Evolutionary conservation across 2,113 vertebrate species (phyloP), one percentile per base, ranked within the genome.

Genomic region (Oreocharis arfaki): DNA sequence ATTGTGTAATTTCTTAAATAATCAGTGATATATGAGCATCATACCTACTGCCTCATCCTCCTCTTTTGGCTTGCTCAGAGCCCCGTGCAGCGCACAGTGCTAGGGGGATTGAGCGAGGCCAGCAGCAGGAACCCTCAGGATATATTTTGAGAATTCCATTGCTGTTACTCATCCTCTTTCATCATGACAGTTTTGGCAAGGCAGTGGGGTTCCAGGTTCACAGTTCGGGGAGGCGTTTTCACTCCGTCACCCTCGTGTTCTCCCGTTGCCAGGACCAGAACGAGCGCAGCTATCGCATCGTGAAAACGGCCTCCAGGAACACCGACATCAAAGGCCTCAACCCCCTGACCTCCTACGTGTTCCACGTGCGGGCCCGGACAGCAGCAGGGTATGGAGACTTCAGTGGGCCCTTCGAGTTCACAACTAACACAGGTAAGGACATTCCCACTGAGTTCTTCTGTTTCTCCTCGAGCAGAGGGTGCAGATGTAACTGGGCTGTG

Each of bases 311-410:
- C 7, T 98, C 98, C 37, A 98, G 99, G 70, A 99, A 98, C 69
- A 98, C 99, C 0, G 99, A 99, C 95, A 99, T 99, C 97, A 99
- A 99, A 91, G 99, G 99, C 44, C 97, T 99, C 96, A 99, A 99
- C 79, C 99, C 99, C 3, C 96, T 99, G 64, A 99, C 99, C 49
- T 99, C 99, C 9, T 99, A 99, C 13, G 99, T 99, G 26, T 99
- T 99, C 96, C 99, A 99, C 2, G 99, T 99, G 82, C 98, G 99
- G 10, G 99, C 99, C 64, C 98, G 99, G 82, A 99, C 99, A 1
- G 99, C 99, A 1, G 99, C 99, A 1, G 99, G 99, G 20, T 99
- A 99, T 1, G 99, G 99, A 8, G 99, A 99, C 60, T 99, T 99
- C 98, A 99, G 99, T 7, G 98, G 98, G 14, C 99, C 99, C 1